Evolutionary conservation across 2,888 invertebrate species (phyloP).

Genomic region (Rhamnusium bicolor): DNA sequence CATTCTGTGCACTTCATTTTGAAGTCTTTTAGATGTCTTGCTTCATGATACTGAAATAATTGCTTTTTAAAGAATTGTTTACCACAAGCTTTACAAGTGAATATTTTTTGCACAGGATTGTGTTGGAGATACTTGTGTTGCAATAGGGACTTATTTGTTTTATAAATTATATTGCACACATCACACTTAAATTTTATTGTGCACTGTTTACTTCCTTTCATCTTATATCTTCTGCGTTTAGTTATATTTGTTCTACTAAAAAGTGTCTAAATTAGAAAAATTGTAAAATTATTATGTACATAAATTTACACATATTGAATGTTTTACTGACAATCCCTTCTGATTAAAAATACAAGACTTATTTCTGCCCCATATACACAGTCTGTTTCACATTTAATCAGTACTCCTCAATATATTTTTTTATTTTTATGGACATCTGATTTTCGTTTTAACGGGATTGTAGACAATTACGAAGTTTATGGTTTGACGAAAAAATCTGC

Average conservation of each 20-base stretch:
- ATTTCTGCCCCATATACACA: too few species aligned
- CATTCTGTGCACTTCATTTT: constrained; percentile 52
- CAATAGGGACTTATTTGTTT: constrained; percentile 65
- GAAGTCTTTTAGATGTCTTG: constrained; percentile 50
- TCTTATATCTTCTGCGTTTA: not conserved
- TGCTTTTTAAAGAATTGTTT: constrained; percentile 60
- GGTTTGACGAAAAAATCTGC: too few species aligned
- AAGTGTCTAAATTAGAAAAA: constrained; percentile 9
- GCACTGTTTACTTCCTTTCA: not conserved
- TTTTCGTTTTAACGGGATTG: too few species aligned
- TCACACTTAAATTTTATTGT: constrained; percentile 22
- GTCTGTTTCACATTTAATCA: too few species aligned
- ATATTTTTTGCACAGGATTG: constrained; percentile 3
- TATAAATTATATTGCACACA: constrained; percentile 46
- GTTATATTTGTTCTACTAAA: not conserved
- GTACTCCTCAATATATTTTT: too few species aligned
- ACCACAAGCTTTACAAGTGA: constrained; percentile 66
- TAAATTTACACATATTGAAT: too few species aligned
- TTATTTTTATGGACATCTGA: too few species aligned
- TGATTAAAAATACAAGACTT: too few species aligned
- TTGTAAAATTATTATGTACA: too few species aligned
- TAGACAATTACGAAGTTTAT: too few species aligned
- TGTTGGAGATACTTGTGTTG: constrained; percentile 56
- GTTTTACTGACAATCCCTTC: too few species aligned
- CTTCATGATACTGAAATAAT: constrained; percentile 60